These are phyloP conservation scores for Gracilinanus agilis DNA, from an alignment of 2,113 vertebrate genomes.

Conservation along the genomic window DNA sequence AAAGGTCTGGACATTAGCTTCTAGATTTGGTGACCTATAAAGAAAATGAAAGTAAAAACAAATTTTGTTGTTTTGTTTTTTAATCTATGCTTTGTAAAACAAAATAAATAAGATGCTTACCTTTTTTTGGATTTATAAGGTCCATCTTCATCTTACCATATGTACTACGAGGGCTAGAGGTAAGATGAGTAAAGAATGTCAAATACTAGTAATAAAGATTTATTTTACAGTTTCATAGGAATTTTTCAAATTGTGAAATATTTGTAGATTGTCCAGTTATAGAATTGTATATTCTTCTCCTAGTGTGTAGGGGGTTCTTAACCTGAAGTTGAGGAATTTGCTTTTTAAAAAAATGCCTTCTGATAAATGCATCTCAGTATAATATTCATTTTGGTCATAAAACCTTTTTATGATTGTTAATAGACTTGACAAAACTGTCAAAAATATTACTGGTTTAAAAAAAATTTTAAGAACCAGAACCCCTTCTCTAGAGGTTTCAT, in stretches of 20 bases:
- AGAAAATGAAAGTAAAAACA: not conserved
- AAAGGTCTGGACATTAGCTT: not conserved
- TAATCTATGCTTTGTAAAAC: not conserved
- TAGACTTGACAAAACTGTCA: not conserved
- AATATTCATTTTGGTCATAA: not conserved
- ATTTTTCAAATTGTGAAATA: constrained; percentile 9
- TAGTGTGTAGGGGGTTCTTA: not conserved
- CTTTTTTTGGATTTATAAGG: not conserved
- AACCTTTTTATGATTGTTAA: not conserved
- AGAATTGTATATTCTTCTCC: not conserved
- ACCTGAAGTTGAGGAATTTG: not conserved
- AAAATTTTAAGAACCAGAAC: not conserved
- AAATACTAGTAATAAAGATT: not conserved
- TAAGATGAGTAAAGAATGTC: constrained; percentile 19
- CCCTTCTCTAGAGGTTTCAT: not conserved
- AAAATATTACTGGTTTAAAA: not conserved
- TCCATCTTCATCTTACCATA: not conserved
- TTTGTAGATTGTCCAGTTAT: not conserved
- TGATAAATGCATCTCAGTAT: not conserved
- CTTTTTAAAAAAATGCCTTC: not conserved
- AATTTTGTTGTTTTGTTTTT: not conserved
- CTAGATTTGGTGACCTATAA: not conserved
- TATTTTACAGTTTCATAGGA: not conserved
- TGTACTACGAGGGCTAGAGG: not conserved
- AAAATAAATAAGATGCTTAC: not conserved